Evolutionary conservation across 2,888 invertebrate genomes (phyloP).

Genomic region (Drosophila neonasuta): DNA sequence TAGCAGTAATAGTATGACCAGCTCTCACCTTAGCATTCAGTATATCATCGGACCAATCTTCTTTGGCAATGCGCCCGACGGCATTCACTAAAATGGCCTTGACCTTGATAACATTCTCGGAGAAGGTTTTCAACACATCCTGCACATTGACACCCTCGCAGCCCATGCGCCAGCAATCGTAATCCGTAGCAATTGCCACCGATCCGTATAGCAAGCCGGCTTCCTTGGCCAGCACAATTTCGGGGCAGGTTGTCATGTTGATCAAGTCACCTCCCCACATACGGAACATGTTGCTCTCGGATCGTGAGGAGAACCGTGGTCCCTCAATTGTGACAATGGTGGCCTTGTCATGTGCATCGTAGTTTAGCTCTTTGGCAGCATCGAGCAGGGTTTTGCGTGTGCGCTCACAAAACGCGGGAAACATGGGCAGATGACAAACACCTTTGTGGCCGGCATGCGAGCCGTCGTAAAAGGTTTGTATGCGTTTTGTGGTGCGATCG

Average conservation of each 20-base stretch:
- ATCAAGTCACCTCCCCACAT: conserved; percentile 95
- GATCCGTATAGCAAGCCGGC: conserved; percentile 95
- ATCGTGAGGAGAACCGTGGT: conserved; percentile 94
- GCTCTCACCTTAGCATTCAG: conserved; percentile 85
- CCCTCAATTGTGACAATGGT: conserved; percentile 94
- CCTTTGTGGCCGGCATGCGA: conserved; percentile 84
- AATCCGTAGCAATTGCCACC: conserved; percentile 98
- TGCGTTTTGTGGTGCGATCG: conserved; percentile 84
- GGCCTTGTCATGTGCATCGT: conserved; percentile 84
- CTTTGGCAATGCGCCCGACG: conserved; percentile 87
- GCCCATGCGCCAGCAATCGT: conserved; percentile 96
- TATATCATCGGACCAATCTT: conserved; percentile 88
- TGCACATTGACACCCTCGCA: conserved; percentile 86
- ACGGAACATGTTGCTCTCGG: conserved; percentile 94
- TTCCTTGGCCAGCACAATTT: conserved; percentile 97
- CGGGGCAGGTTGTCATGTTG: conserved; percentile 98
- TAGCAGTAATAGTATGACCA: background rate
- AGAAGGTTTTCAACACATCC: conserved; percentile 90
- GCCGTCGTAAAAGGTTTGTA: conserved; percentile 94
- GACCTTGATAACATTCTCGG: conserved; percentile 90
- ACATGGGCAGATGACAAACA: conserved; percentile 96
- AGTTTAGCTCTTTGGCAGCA: conserved; percentile 85
- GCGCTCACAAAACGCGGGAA: conserved; percentile 91
- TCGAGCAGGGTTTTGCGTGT: conserved; percentile 87
- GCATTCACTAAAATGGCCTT: conserved; percentile 87